These are phyloP conservation scores for Hecatera dysodea DNA, from an alignment of 2,888 invertebrate genomes.

Conservation along the genomic window DNA sequence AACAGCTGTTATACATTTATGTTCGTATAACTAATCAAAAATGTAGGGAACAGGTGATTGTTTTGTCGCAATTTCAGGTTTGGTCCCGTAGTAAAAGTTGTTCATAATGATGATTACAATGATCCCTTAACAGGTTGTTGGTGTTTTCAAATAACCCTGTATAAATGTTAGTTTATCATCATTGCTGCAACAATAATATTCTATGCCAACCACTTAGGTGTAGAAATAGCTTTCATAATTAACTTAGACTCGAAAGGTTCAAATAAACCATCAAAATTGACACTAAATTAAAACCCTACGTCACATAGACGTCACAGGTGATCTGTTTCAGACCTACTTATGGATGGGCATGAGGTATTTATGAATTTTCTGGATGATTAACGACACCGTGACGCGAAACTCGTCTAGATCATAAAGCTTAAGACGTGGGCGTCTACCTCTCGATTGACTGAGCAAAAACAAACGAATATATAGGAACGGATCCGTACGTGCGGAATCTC, in stretches of 20 bases:
- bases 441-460: constrained; percentile 57
- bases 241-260: constrained; percentile 14
- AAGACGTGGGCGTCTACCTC: constrained; percentile 41
- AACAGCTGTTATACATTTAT: too few species aligned
- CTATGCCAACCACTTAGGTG: not conserved
- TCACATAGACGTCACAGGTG: constrained; percentile 30
- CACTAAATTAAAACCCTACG: constrained; percentile 14
- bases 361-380: constrained; percentile 65
- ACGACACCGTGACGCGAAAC: constrained; percentile 56
- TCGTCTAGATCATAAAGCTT: constrained; percentile 63
- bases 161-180: not conserved
- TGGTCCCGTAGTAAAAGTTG: too few species aligned
- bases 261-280: constrained; percentile 25
- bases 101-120: too few species aligned
- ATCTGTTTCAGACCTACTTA: constrained; percentile 37
- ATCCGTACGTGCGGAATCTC: constrained; percentile 25
- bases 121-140: too few species aligned
- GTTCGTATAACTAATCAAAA: too few species aligned
- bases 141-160: too few species aligned
- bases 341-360: constrained; percentile 62
- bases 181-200: not conserved
- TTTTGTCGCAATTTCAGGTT: too few species aligned
- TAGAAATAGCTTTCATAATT: constrained; percentile 6
- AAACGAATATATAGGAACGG: constrained; percentile 34
- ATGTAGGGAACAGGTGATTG: too few species aligned